phyloP scores from a whole-genome alignment of 2,113 vertebrate genomes.

The Aix galericulata region DNA sequence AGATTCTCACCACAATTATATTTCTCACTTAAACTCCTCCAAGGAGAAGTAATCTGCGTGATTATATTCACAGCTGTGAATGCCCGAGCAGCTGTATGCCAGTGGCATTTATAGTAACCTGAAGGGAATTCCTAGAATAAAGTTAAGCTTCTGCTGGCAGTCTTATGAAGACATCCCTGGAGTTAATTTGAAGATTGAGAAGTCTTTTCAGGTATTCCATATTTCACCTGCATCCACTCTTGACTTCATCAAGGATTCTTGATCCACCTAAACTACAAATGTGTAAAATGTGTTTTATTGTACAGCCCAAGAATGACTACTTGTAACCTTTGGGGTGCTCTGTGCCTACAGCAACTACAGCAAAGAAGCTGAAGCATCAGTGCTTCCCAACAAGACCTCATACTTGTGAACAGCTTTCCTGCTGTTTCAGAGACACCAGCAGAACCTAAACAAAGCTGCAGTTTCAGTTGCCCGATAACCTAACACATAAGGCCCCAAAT shows the following conservation, averaged over 20 bases:
- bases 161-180: background rate
- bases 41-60: background rate
- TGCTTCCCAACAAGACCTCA: background rate
- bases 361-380: background rate
- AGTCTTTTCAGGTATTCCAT: background rate
- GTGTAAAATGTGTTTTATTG: background rate
- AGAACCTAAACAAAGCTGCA: background rate
- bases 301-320: background rate
- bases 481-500: background rate
- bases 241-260: background rate
- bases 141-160: background rate
- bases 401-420: background rate
- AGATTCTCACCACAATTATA: background rate
- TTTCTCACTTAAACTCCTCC: background rate
- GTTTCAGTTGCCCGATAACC: rapidly evolving
- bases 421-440: background rate
- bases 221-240: background rate
- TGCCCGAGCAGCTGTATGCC: background rate
- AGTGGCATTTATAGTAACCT: background rate
- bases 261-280: background rate
- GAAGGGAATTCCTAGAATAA: background rate
- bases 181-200: background rate
- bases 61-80: background rate
- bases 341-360: background rate
- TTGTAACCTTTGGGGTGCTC: background rate